Evolutionary conservation across 2,888 invertebrate genomes (phyloP).

Genomic region (Anoncus sp.): DNA sequence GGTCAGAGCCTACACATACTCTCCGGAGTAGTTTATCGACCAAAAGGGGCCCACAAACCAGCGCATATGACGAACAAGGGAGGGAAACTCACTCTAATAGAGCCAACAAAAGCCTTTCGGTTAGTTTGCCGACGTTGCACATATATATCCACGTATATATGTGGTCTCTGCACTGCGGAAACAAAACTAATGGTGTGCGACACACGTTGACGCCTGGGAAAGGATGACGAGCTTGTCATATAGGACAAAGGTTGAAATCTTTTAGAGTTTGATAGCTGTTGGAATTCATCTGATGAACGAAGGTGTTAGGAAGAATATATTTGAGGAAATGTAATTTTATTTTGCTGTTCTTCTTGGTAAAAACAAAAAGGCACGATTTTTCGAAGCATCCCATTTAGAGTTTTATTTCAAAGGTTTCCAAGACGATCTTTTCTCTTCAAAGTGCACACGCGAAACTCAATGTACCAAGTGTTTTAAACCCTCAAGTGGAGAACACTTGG

Average conservation of each 20-base stretch:
- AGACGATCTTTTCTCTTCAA: too few relatives aligned
- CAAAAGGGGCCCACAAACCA: neutral
- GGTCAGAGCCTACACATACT: slow-evolving; percentile 8
- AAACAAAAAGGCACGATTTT: too few relatives aligned
- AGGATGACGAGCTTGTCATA: slow-evolving; percentile 17
- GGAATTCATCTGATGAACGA: too few relatives aligned
- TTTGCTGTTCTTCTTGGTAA: too few relatives aligned
- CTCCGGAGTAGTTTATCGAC: slow-evolving; percentile 28
- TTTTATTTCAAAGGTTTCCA: too few relatives aligned
- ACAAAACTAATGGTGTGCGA: slow-evolving; percentile 14
- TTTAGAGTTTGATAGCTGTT: too few relatives aligned
- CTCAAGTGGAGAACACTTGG: too few relatives aligned
- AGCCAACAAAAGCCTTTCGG: slow-evolving; percentile 12
- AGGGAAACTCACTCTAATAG: slow-evolving; percentile 20
- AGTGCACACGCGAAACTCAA: too few relatives aligned
- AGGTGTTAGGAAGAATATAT: too few relatives aligned
- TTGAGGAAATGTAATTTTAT: too few relatives aligned
- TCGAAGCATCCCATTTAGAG: too few relatives aligned
- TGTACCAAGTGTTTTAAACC: too few relatives aligned
- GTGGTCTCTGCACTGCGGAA: slow-evolving; percentile 46
- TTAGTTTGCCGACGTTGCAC: slow-evolving; percentile 4
- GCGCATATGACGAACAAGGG: neutral
- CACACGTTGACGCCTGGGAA: neutral
- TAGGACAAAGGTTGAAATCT: slow-evolving; percentile 13
- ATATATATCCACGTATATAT: neutral